Percentiles rank a stretch among this genome's conserved stretches.
These are phyloP conservation scores for Luscinia luscinia DNA, from an alignment of 2,797 vertebrate genomes.

Conservation along the genomic window DNA sequence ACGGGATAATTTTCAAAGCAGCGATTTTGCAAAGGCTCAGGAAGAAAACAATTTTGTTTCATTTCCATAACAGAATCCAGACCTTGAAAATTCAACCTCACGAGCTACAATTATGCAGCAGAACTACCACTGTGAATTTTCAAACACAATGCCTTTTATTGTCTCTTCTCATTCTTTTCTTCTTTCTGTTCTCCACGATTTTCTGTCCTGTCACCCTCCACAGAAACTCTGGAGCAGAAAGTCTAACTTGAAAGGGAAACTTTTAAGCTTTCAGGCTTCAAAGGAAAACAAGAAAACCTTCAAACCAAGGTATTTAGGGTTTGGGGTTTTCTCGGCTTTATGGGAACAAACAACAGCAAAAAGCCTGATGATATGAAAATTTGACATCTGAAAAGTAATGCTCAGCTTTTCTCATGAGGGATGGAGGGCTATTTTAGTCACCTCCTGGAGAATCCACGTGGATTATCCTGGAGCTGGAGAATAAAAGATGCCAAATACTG, in stretches of 20 bases:
- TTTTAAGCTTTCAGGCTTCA: neutral
- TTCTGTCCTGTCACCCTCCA: conserved; percentile 42
- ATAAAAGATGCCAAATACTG: neutral
- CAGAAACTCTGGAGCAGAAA: conserved; percentile 23
- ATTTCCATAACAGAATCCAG: conserved; percentile 93
- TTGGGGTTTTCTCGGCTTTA: neutral
- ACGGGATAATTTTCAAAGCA: conserved; percentile 86
- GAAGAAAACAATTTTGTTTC: conserved; percentile 94
- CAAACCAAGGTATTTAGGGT: neutral
- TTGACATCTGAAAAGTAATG: neutral
- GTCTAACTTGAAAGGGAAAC: neutral
- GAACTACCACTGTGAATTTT: conserved; percentile 13
- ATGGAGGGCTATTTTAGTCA: neutral
- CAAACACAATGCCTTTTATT: conserved; percentile 51
- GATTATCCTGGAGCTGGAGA: neutral
- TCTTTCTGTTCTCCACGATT: conserved; percentile 29
- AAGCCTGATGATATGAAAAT: neutral
- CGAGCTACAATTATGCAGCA: conserved; percentile 48
- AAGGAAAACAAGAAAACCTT: neutral
- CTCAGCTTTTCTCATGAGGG: neutral
- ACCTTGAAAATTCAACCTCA: conserved; percentile 65
- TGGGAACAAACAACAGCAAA: neutral
- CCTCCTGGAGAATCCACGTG: neutral
- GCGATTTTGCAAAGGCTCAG: conserved; percentile 81
- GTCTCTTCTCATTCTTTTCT: conserved; percentile 77